A percentile compares a stretch with the other conserved stretches of the same genome.
Conservation (phyloP, 2,797 vertebrate genomes). For the Acipenser oxyrinchus region DNA sequence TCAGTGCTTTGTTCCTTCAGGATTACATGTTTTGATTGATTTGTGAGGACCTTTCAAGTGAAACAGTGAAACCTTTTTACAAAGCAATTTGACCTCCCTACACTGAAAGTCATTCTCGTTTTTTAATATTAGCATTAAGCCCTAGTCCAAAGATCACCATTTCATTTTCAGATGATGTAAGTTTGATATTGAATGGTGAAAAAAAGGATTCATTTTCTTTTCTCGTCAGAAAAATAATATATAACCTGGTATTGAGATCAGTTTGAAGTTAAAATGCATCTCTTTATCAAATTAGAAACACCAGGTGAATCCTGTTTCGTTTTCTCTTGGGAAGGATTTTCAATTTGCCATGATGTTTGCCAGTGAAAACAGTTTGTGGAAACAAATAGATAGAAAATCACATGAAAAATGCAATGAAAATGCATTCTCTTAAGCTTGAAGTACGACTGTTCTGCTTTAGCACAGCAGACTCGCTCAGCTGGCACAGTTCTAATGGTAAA, state of each 20-base stretch:
- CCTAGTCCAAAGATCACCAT: neutral
- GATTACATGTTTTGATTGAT: neutral
- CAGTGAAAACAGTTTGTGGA: neutral
- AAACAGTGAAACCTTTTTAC: neutral
- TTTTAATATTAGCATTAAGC: neutral
- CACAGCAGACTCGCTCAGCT: too few relatives aligned
- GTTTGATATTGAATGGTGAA: neutral
- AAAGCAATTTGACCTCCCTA: neutral
- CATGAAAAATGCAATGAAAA: too few relatives aligned
- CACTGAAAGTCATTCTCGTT: slow-evolving; percentile 2
- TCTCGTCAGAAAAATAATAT: neutral
- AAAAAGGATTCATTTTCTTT: neutral
- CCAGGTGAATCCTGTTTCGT: neutral
- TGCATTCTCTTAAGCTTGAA: too few relatives aligned
- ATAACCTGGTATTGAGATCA: neutral
- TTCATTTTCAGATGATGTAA: neutral
- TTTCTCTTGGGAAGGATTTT: neutral
- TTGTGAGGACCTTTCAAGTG: neutral
- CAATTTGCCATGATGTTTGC: neutral
- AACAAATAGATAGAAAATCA: neutral
- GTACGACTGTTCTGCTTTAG: too few relatives aligned
- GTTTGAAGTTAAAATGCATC: slow-evolving; percentile 1
- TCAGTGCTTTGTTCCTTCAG: neutral
- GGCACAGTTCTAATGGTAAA: too few relatives aligned
- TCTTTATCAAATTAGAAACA: neutral